Conservation (phyloP, 2,797 vertebrate genomes). For the Cyclura pinguis region DNA sequence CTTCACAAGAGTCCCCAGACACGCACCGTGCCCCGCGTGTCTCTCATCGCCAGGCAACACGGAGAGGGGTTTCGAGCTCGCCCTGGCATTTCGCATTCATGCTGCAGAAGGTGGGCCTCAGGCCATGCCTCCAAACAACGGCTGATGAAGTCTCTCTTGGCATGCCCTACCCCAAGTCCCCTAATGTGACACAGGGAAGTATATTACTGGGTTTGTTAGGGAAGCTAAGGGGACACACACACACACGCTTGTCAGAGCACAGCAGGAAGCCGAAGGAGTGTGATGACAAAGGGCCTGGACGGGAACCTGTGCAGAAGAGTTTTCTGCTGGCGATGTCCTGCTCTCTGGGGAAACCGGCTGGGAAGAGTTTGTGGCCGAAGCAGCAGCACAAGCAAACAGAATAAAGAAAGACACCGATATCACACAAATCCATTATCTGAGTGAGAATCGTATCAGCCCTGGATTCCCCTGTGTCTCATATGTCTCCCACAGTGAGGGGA, state of each 20-base stretch:
- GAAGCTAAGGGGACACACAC: conserved; percentile 18
- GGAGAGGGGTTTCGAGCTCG: conserved; percentile 35
- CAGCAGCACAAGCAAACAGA: too few relatives aligned
- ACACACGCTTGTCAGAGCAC: background rate
- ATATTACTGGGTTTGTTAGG: conserved; percentile 45
- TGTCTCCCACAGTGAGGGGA: too few relatives aligned
- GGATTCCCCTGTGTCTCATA: too few relatives aligned
- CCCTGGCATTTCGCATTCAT: conserved; percentile 60
- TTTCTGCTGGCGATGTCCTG: too few relatives aligned
- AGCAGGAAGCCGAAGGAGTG: too few relatives aligned
- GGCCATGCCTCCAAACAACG: conserved; percentile 63
- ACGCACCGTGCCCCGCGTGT: background rate
- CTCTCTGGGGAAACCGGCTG: background rate
- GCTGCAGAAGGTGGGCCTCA: conserved; percentile 74
- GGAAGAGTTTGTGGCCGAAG: background rate
- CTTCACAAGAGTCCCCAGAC: fast-evolving
- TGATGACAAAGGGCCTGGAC: background rate
- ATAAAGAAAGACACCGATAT: too few relatives aligned
- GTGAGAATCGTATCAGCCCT: too few relatives aligned
- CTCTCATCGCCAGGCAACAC: background rate
- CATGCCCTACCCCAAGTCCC: conserved; percentile 19
- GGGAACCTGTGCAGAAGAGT: too few relatives aligned
- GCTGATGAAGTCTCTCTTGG: conserved; percentile 26
- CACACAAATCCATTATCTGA: too few relatives aligned
- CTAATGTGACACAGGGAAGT: conserved; percentile 48